phyloP scores from a whole-genome alignment of 2,888 invertebrate species.

The Ectemnius lituratus region DNA sequence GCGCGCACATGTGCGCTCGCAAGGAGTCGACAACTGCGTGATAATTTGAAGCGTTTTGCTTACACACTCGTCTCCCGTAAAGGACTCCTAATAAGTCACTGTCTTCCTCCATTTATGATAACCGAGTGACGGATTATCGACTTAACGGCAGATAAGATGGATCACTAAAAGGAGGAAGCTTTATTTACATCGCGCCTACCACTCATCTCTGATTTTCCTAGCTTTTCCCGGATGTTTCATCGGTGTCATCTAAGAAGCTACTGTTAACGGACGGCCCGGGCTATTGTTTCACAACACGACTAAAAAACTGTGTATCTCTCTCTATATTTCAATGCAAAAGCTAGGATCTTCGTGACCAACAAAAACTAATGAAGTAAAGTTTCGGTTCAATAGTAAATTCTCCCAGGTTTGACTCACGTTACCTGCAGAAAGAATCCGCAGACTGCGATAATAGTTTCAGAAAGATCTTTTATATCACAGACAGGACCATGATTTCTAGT shows the following conservation, averaged over 20 bases:
- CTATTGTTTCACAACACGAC: slow-evolving; percentile 38
- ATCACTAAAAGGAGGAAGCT: background rate
- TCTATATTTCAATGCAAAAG: no score
- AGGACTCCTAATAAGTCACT: no score
- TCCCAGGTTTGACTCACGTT: no score
- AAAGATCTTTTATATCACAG: no score
- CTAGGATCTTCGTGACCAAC: no score
- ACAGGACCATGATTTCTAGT: no score
- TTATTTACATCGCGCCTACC: slow-evolving; percentile 8
- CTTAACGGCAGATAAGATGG: background rate
- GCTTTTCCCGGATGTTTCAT: slow-evolving; percentile 12
- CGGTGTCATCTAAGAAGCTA: slow-evolving; percentile 37
- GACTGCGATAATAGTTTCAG: no score
- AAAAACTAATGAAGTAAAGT: no score
- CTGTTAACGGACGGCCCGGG: slow-evolving; percentile 49
- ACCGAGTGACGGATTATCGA: background rate
- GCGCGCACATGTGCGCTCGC: no score
- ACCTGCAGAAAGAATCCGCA: no score
- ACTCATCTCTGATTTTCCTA: background rate
- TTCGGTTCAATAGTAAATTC: no score
- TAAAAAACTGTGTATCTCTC: slow-evolving; percentile 18
- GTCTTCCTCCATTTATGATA: no score
- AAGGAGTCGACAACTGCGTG: slow-evolving; percentile 3
- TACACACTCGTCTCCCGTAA: background rate
- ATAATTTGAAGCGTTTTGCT: slow-evolving; percentile 37